Evolutionary conservation across 30 jellyfish, hydroid and myxozoan species (phyloP).

Genomic region (Pelagia noctiluca): DNA sequence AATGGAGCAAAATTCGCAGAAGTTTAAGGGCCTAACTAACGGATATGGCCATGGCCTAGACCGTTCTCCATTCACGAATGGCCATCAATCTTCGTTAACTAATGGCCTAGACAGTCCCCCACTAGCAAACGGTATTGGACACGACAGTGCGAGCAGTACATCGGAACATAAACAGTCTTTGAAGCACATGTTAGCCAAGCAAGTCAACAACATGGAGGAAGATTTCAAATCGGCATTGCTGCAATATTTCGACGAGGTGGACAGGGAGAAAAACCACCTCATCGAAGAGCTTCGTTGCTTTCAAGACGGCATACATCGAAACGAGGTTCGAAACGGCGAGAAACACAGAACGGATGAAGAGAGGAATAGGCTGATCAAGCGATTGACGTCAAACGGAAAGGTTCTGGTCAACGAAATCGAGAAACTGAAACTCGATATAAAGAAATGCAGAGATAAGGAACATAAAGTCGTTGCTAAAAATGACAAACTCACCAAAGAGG

Average conservation of each 20-base stretch:
- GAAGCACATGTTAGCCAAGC: conserved; percentile 18
- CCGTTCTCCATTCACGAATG: background rate
- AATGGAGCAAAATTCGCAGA: too few species aligned
- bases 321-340: conserved; percentile 53
- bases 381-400: conserved; percentile 89
- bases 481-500: conserved; percentile 58
- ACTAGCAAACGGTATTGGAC: conserved; percentile 7
- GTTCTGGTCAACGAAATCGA: conserved; percentile 80
- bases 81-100: too few species aligned
- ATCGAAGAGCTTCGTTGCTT: conserved; percentile 65
- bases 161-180: conserved; percentile 50
- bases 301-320: conserved; percentile 56
- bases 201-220: conserved; percentile 81
- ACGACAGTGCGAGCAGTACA: background rate
- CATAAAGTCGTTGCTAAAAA: conserved; percentile 53
- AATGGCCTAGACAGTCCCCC: background rate
- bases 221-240: conserved; percentile 80
- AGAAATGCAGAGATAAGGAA: conserved; percentile 39
- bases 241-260: conserved; percentile 91
- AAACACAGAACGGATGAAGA: conserved; percentile 67
- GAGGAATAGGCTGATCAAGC: conserved; percentile 80
- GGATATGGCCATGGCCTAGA: background rate
- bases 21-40: background rate
- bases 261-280: conserved; percentile 68
- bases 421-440: conserved; percentile 73